Evolutionary conservation across 1,140 invertebrate species (phyloP).

Genomic region (Tribolium madens): DNA sequence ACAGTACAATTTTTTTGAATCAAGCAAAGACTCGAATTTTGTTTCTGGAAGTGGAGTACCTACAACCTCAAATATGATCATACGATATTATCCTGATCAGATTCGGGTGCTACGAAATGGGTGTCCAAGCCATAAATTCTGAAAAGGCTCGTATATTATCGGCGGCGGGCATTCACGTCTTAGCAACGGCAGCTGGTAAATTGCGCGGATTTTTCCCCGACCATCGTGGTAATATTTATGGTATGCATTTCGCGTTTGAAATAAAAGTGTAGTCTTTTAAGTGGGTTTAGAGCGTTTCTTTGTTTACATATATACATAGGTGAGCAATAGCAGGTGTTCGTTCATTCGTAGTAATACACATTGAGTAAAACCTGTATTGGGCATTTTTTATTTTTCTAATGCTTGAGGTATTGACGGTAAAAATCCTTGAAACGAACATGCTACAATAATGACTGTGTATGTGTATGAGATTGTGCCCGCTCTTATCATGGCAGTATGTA

Average conservation of each 20-base stretch:
- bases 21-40: no score
- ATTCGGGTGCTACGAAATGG: background rate
- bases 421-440: constrained; percentile 24
- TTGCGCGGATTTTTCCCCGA: background rate
- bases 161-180: background rate
- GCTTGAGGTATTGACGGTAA: constrained; percentile 22
- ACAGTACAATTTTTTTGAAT: no score
- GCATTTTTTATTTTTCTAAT: constrained; percentile 30
- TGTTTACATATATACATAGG: constrained; percentile 12
- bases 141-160: background rate
- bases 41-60: no score
- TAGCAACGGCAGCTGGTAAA: background rate
- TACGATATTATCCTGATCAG: background rate
- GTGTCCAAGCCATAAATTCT: background rate
- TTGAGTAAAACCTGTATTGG: constrained; percentile 32
- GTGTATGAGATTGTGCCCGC: background rate
- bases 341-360: constrained; percentile 30
- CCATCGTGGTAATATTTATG: background rate
- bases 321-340: constrained; percentile 38
- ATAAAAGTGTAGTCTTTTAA: background rate
- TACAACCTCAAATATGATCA: no score
- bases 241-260: background rate
- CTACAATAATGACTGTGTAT: background rate
- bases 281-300: background rate
- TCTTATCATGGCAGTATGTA: background rate